These are phyloP conservation scores for Elephantulus edwardii DNA, from an alignment of 2,113 vertebrate species.

Conservation along the genomic window DNA sequence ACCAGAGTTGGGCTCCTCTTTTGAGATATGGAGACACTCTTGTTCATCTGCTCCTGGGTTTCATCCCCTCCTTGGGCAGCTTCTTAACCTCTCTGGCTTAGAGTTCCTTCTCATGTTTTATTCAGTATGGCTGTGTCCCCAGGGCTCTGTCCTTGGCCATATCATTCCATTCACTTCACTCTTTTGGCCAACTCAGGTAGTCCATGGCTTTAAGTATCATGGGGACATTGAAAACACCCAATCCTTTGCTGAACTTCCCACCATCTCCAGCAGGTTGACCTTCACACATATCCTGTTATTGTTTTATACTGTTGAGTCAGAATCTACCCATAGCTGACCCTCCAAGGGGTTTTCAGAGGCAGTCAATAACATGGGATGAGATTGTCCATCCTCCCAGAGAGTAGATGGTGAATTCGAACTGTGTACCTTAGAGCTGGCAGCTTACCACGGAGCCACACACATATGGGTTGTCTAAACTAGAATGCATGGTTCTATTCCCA, in stretches of 20 bases:
- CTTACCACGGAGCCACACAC: too few species aligned
- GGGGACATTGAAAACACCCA: rapidly evolving
- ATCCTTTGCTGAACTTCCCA: neutral
- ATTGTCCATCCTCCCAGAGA: too few species aligned
- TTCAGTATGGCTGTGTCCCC: neutral
- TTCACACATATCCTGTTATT: neutral
- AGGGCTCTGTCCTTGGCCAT: neutral
- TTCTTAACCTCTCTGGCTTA: neutral
- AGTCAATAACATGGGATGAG: too few species aligned
- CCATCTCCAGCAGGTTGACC: neutral
- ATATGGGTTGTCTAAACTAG: neutral
- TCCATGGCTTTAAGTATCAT: neutral
- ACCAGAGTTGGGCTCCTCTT: neutral
- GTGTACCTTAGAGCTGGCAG: too few species aligned
- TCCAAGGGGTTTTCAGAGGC: too few species aligned
- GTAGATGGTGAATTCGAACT: too few species aligned
- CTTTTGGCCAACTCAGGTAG: neutral
- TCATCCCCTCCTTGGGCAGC: neutral
- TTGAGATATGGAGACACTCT: neutral
- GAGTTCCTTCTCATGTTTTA: too few species aligned
- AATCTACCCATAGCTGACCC: too few species aligned
- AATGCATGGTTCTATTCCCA: neutral
- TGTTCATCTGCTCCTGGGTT: neutral
- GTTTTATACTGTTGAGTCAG: too few species aligned
- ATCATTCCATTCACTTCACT: neutral